Percentiles rank a stretch among this genome's conserved stretches.
Evolutionary conservation across 2,113 vertebrate genomes (phyloP).

Genomic region (Colaptes auratus): DNA sequence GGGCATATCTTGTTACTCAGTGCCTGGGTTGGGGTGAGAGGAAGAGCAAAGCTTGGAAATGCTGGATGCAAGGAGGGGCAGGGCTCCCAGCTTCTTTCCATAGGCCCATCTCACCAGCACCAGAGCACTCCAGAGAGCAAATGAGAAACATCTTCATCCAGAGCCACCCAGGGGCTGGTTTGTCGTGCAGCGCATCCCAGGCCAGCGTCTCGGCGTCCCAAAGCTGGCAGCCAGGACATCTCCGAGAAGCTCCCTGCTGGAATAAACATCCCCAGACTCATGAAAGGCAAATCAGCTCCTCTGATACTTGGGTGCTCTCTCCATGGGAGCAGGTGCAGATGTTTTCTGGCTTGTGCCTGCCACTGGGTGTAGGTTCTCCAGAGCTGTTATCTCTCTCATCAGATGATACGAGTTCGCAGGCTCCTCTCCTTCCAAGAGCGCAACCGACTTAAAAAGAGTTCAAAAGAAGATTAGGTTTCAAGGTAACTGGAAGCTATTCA

Average conservation of each 20-base stretch:
- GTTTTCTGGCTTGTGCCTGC: slow-evolving; percentile 32
- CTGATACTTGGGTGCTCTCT: slow-evolving; percentile 5
- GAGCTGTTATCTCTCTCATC: slow-evolving; percentile 68
- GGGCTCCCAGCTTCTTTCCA: not conserved
- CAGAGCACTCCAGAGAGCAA: not conserved
- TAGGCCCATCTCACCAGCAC: not conserved
- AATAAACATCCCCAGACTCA: slow-evolving; percentile 32
- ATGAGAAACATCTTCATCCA: not conserved
- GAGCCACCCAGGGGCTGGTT: not conserved
- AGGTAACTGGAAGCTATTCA: slow-evolving; percentile 82
- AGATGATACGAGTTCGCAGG: slow-evolving; percentile 64
- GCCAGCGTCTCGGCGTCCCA: fast-evolving
- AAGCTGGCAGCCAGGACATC: not conserved
- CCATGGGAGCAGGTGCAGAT: slow-evolving; percentile 65
- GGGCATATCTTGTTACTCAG: not conserved
- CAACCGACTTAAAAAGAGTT: slow-evolving; percentile 79
- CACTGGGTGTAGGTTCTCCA: slow-evolving; percentile 66
- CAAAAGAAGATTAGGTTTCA: slow-evolving; percentile 84
- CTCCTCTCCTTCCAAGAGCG: slow-evolving; percentile 79
- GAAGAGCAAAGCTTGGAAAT: not conserved
- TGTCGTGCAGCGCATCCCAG: not conserved
- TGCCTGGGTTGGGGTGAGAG: not conserved
- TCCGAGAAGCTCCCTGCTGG: not conserved
- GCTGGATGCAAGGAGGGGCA: not conserved
- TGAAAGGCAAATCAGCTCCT: slow-evolving; percentile 37